Percentiles rank a stretch among this genome's conserved stretches.
Conservation (phyloP, 2,888 invertebrate genomes). For the Psylliodes chrysocephalus region DNA sequence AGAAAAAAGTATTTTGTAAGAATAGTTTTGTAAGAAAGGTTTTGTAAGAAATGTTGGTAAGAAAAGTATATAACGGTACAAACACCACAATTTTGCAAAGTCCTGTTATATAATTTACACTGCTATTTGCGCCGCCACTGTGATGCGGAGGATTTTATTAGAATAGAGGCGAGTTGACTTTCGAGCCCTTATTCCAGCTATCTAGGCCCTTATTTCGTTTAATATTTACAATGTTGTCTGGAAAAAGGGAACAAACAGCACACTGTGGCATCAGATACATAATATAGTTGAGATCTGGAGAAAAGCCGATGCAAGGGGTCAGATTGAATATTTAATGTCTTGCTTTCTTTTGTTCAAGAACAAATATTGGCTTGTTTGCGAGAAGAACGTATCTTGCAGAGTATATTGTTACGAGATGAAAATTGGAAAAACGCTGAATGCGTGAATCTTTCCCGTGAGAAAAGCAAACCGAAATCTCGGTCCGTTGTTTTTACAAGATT, state of each 20-base stretch:
- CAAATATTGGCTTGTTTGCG: conserved; percentile 37
- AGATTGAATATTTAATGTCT: conserved; percentile 34
- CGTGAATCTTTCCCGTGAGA: background rate
- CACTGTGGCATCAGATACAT: conserved; percentile 38
- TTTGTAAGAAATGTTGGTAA: too few relatives aligned
- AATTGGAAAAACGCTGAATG: conserved; percentile 23
- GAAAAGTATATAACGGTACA: too few relatives aligned
- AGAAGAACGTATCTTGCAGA: conserved; percentile 25
- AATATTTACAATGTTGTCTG: conserved; percentile 51
- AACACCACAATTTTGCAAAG: too few relatives aligned
- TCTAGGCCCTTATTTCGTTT: conserved; percentile 49
- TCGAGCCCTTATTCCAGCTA: conserved; percentile 43
- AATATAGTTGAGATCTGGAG: conserved; percentile 32
- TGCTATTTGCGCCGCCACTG: too few relatives aligned
- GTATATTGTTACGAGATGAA: conserved; percentile 28
- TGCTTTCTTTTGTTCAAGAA: conserved; percentile 35
- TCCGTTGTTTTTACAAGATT: too few relatives aligned
- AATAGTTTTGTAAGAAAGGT: too few relatives aligned
- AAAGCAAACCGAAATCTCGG: background rate
- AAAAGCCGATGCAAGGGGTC: conserved; percentile 31
- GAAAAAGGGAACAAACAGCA: conserved; percentile 33
- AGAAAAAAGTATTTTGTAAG: too few relatives aligned
- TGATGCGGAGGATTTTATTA: conserved; percentile 6
- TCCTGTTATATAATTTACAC: too few relatives aligned
- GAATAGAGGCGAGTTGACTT: conserved; percentile 48